phyloP scores from a whole-genome alignment of 2,113 vertebrate species.

The Motacilla alba region DNA sequence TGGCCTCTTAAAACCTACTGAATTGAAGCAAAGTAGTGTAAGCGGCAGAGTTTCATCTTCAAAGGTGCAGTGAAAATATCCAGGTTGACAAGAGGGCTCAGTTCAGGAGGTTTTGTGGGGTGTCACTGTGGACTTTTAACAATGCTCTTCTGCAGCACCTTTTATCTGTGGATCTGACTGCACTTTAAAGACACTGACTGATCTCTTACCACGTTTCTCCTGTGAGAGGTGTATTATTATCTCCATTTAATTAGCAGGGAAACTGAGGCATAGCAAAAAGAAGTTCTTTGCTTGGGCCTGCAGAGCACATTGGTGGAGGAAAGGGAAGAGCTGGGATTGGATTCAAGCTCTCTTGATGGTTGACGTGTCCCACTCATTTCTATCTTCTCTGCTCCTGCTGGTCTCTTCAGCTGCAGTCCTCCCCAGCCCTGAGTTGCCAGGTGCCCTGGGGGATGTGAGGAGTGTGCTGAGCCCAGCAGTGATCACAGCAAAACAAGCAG shows the following conservation, averaged over 20 bases:
- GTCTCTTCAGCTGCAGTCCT: not conserved
- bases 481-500: not conserved
- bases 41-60: constrained; percentile 66
- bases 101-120: constrained; percentile 55
- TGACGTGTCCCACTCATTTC: not conserved
- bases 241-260: constrained; percentile 8
- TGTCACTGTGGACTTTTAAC: constrained; percentile 24
- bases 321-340: not conserved
- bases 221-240: not conserved
- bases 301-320: not conserved
- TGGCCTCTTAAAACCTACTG: constrained; percentile 73
- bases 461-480: not conserved
- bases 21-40: constrained; percentile 67
- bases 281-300: not conserved
- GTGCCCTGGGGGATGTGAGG: not conserved
- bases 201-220: not conserved
- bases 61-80: constrained; percentile 67
- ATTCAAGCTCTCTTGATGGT: not conserved
- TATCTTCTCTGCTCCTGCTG: not conserved
- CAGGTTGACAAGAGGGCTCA: constrained; percentile 65
- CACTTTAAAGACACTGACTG: constrained; percentile 14
- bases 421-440: not conserved
- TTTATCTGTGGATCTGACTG: constrained; percentile 2
- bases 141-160: not conserved
- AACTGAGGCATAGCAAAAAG: constrained; percentile 26